Percentiles rank a stretch among this genome's conserved stretches.
phyloP scores from a whole-genome alignment of 2,888 invertebrate species.

The Cerastis leucographa region DNA sequence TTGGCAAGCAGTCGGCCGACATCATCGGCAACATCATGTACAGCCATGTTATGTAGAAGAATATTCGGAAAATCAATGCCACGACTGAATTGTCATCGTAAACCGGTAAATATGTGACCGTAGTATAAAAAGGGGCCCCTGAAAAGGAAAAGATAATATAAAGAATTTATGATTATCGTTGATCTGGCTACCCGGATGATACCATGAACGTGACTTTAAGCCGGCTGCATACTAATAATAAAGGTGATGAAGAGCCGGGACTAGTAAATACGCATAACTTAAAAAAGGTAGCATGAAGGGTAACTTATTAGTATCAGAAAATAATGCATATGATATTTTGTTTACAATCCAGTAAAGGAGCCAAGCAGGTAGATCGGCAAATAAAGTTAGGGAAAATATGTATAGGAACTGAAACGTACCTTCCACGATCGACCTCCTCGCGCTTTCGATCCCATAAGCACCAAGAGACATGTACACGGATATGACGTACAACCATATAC shows the following conservation, averaged over 20 bases:
- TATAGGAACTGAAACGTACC: conserved; percentile 68
- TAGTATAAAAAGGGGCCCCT: conserved; percentile 85
- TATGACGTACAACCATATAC: conserved; percentile 78
- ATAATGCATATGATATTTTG: conserved; percentile 14
- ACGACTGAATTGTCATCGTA: conserved; percentile 78
- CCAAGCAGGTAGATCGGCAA: background rate
- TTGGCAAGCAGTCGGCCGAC: conserved; percentile 85
- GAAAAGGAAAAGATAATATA: conserved; percentile 60
- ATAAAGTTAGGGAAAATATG: background rate
- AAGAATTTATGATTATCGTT: conserved; percentile 58
- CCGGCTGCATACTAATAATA: conserved; percentile 48
- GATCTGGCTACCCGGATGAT: conserved; percentile 54
- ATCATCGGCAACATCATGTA: conserved; percentile 88
- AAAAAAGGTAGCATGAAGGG: conserved; percentile 4
- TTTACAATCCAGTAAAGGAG: conserved; percentile 4
- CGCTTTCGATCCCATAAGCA: conserved; percentile 83
- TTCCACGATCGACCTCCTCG: conserved; percentile 78
- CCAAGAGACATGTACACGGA: conserved; percentile 83
- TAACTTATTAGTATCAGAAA: conserved; percentile 4
- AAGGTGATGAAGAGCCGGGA: conserved; percentile 38
- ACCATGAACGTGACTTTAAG: conserved; percentile 55
- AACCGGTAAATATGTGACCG: conserved; percentile 83
- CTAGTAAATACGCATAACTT: conserved; percentile 26
- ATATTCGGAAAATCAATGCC: conserved; percentile 78
- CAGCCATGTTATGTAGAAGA: conserved; percentile 84